Evolutionary conservation across 2,797 vertebrate genomes (phyloP).

Genomic region (Melanogrammus aeglefinus): DNA sequence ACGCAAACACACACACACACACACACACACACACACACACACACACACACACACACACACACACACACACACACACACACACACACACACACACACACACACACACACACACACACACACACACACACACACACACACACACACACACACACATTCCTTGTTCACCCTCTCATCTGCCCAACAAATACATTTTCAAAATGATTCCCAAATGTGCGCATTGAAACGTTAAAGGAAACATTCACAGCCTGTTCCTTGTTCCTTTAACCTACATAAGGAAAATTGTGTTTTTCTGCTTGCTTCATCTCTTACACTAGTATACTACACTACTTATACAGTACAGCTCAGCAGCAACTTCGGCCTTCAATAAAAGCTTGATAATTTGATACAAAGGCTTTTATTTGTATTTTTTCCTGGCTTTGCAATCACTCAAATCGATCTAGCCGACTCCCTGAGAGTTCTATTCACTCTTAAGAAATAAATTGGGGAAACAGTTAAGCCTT

Average conservation of each 20-base stretch:
- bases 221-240: not conserved
- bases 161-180: not conserved
- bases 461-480: not conserved
- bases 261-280: not conserved
- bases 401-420: not conserved
- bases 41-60: not conserved
- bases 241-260: not conserved
- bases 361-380: not conserved
- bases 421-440: not conserved
- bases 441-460: not conserved
- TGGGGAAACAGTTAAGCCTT: not conserved
- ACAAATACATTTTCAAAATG: not conserved
- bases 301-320: not conserved
- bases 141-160: not conserved
- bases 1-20: not conserved
- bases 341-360: not conserved
- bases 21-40: not conserved
- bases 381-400: not conserved
- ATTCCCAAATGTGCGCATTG: not conserved
- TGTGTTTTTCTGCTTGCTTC: not conserved
- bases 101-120: not conserved
- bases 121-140: not conserved
- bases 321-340: not conserved
- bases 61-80: not conserved
- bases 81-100: not conserved